Conservation (phyloP, 2,888 invertebrate genomes). For the Deilephila porcellus region DNA sequence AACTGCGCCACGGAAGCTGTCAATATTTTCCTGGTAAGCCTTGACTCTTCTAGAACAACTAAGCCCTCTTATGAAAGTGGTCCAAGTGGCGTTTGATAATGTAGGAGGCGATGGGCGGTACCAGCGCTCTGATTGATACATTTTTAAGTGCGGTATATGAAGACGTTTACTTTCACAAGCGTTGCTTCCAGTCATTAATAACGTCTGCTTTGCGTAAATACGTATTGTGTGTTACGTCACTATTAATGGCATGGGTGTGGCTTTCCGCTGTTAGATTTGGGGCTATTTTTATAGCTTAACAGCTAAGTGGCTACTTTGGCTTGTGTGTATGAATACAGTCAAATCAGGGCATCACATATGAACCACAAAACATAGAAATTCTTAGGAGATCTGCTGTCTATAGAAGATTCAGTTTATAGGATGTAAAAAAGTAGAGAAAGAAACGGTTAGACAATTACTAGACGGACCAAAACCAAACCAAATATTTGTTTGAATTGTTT, state of each 20-base stretch:
- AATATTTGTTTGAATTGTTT: too few species aligned
- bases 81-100: constrained; percentile 55
- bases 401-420: too few species aligned
- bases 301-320: too few species aligned
- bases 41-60: constrained; percentile 11
- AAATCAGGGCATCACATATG: too few species aligned
- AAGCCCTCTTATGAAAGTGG: constrained; percentile 44
- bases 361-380: too few species aligned
- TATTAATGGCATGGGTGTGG: constrained; percentile 15
- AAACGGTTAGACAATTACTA: too few species aligned
- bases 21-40: too few species aligned
- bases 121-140: constrained; percentile 55
- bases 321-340: too few species aligned
- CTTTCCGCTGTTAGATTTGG: not conserved
- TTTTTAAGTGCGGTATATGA: constrained; percentile 50
- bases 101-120: constrained; percentile 49
- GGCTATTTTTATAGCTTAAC: not conserved
- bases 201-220: constrained; percentile 18
- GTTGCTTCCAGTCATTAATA: constrained; percentile 15
- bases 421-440: too few species aligned
- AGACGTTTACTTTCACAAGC: constrained; percentile 24
- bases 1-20: too few species aligned
- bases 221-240: constrained; percentile 7
- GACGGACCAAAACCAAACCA: too few species aligned
- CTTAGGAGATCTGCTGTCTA: too few species aligned